A percentile compares a stretch with the other conserved stretches of the same genome.
phyloP scores from a whole-genome alignment of 2,888 invertebrate genomes.

The Harpalus rubripes region DNA sequence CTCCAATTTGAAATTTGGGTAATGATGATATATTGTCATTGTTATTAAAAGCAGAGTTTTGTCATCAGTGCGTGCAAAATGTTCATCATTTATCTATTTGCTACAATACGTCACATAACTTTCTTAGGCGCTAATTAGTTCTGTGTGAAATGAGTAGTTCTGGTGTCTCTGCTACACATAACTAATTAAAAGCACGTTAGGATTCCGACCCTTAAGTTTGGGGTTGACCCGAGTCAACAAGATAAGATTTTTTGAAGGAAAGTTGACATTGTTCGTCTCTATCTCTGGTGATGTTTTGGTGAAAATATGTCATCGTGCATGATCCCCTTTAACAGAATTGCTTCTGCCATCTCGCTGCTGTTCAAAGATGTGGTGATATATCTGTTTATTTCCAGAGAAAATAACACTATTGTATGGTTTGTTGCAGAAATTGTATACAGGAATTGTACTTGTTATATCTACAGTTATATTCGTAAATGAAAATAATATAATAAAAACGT shows the following conservation, averaged over 20 bases:
- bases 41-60: too few species aligned
- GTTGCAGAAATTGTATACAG: too few species aligned
- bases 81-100: background rate
- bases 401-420: too few species aligned
- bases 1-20: too few species aligned
- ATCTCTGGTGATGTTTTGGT: background rate
- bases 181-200: conserved; percentile 6
- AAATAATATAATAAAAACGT: too few species aligned
- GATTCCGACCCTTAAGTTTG: background rate
- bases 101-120: background rate
- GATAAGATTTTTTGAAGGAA: background rate
- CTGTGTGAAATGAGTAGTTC: background rate
- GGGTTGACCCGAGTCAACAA: background rate
- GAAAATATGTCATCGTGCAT: background rate
- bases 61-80: too few species aligned
- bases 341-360: background rate
- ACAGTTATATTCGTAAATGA: too few species aligned
- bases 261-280: background rate
- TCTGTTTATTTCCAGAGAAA: too few species aligned
- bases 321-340: background rate
- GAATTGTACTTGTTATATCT: too few species aligned
- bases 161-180: background rate
- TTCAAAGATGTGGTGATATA: too few species aligned
- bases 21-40: too few species aligned
- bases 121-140: background rate